Percentiles rank a stretch among this genome's conserved stretches.
These are phyloP conservation scores for Papilio protenor DNA, from an alignment of 2,888 invertebrate genomes.

Conservation along the genomic window DNA sequence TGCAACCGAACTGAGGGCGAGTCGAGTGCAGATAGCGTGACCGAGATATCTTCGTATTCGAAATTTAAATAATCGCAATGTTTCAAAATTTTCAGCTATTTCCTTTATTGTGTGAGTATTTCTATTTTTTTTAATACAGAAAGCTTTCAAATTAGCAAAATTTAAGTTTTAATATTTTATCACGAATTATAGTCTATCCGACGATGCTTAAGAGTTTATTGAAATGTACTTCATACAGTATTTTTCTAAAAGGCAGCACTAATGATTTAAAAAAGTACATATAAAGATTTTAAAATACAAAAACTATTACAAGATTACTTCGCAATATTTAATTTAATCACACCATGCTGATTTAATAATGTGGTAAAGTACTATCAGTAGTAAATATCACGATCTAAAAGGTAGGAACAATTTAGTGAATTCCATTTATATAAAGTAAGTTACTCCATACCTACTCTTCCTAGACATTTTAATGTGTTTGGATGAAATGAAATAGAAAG, in stretches of 20 bases:
- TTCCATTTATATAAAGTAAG: too few relatives aligned
- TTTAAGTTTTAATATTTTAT: constrained; percentile 22
- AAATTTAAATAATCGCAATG: constrained; percentile 40
- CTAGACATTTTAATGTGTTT: not conserved
- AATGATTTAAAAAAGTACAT: not conserved
- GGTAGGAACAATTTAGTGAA: too few relatives aligned
- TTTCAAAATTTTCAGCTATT: constrained; percentile 30
- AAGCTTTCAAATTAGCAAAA: constrained; percentile 27
- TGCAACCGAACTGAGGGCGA: constrained; percentile 63
- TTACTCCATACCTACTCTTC: not conserved
- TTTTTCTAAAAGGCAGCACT: not conserved
- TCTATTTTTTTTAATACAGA: constrained; percentile 14
- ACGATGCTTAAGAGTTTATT: constrained; percentile 12
- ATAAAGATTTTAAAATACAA: not conserved
- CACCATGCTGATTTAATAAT: too few relatives aligned
- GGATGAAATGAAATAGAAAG: not conserved
- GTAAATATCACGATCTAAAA: too few relatives aligned
- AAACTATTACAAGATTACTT: not conserved
- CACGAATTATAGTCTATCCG: not conserved
- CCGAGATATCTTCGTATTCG: constrained; percentile 53
- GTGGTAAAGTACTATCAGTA: too few relatives aligned
- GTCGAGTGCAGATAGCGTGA: constrained; percentile 54
- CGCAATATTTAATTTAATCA: too few relatives aligned
- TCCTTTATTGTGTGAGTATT: constrained; percentile 23
- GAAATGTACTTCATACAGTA: not conserved